Conservation (phyloP, 2,888 invertebrate genomes). For the Diaphora mendica region DNA sequence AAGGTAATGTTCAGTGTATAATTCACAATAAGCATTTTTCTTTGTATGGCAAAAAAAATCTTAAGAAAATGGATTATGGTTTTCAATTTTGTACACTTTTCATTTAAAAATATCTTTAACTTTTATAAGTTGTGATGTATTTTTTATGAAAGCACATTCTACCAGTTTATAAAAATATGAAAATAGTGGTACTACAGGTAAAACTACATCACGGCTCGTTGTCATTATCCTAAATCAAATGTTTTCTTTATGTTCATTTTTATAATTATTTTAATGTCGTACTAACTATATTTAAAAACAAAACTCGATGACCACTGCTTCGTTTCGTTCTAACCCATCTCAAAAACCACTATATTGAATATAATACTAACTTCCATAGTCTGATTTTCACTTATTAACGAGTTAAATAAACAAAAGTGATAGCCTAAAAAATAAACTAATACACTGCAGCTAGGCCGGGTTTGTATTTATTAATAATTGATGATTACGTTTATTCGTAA, state of each 20-base stretch:
- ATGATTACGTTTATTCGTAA: not conserved
- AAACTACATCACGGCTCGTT: not conserved
- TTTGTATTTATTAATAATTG: not conserved
- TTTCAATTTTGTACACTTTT: not conserved
- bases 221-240: not conserved
- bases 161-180: not conserved
- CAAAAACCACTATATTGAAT: not conserved
- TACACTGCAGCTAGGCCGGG: not conserved
- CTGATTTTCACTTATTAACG: not conserved
- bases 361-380: not conserved
- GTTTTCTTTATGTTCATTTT: too few relatives aligned
- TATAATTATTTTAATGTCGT: too few relatives aligned
- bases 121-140: not conserved
- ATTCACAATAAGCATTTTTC: too few relatives aligned
- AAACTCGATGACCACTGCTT: too few relatives aligned
- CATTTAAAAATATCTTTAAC: not conserved
- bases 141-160: too few relatives aligned
- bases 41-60: too few relatives aligned
- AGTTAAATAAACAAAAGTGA: not conserved
- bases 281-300: too few relatives aligned
- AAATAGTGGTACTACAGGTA: too few relatives aligned
- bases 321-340: not conserved
- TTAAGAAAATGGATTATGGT: not conserved
- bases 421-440: not conserved
- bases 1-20: not conserved